These are phyloP conservation scores for Virgularia gustaviana DNA, from an alignment of 92 coral and sea anemone genomes.

Conservation along the genomic window DNA sequence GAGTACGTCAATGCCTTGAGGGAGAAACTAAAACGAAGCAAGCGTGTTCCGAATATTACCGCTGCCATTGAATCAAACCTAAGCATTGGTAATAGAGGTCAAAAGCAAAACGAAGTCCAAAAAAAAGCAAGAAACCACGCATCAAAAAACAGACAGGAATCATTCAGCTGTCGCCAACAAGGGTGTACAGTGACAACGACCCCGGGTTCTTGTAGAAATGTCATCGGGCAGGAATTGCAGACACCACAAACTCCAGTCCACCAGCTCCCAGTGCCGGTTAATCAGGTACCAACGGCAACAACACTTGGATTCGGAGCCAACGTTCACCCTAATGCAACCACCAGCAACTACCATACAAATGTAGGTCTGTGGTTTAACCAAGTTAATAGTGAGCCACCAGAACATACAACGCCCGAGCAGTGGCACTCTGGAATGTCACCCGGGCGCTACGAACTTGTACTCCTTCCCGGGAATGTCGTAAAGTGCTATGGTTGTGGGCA, in stretches of 20 bases:
- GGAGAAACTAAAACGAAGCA: conserved; percentile 15
- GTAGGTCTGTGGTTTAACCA: not conserved
- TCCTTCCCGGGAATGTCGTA: conserved; percentile 13
- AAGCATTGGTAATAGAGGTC: conserved; percentile 32
- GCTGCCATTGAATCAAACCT: conserved; percentile 29
- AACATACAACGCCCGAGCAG: not conserved
- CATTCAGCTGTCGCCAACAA: conserved; percentile 1
- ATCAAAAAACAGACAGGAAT: conserved; percentile 25
- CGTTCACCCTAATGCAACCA: not conserved
- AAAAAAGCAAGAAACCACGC: conserved; percentile 15
- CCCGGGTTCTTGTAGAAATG: not conserved
- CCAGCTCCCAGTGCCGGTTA: no score
- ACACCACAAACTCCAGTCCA: no score
- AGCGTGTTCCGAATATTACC: conserved; percentile 18
- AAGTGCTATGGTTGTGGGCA: conserved; percentile 41
- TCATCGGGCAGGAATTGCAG: not conserved
- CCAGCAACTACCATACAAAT: not conserved
- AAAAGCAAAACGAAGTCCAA: conserved; percentile 45
- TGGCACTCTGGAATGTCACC: conserved; percentile 46
- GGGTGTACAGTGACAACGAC: not conserved
- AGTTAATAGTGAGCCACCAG: not conserved
- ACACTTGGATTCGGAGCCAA: not conserved
- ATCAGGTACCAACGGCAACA: no score
- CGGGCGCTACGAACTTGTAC: conserved; percentile 9
- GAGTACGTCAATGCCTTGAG: conserved; percentile 34